Evolutionary conservation across 2,113 vertebrate genomes (phyloP), one percentile per base, ranked within the genome.

Genomic region (Paracanthobrama guichenoti): DNA sequence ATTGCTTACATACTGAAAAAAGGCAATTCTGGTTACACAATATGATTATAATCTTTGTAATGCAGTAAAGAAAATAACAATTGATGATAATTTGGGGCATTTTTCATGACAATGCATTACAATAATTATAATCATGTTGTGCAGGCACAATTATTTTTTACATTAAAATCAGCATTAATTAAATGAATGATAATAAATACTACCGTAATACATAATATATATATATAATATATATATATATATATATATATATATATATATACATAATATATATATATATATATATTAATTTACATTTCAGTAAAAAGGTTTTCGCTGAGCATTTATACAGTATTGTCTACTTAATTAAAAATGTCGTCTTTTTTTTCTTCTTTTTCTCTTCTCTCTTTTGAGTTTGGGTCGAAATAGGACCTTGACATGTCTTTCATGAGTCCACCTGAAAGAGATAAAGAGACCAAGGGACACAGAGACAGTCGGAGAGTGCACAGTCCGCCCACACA

Each of bases 401-500:
- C n/a, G 31, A 11, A 42, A 42, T 69, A 22, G 42, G 31, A 69
- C 66, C 66, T 69, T 39, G 9, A n/a, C 39, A 42, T n/a, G 10
- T 71, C 2, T 22, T 59, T 59, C 7, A 14, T 57, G 53, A 57
- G 53, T 59, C 22, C 13, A 66, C 59, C 88, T 84, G 86, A 88
- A 81, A 71, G 9, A 3, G 39, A 53, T 76, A 71, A 69, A 79
- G 64, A 87, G 57, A 80, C 46, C 44, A 26, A 69, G 26, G 39
- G 60, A 79, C 18, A 44, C 66, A 44, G 50, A 87, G 46, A 86
- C 79, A 77, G 42, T 31, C 6, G 48, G 24, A 87, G 86, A 90
- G 57, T 46, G 46, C 66, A 77, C 74, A 83, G 82, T 88, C 90
- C 88, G 90, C 93, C 89, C 95, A 92, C 95, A 96, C 96, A 95